Base-by-base conservation (phyloP, 2,113 vertebrate species). In the Climacteris rufus region DNA sequence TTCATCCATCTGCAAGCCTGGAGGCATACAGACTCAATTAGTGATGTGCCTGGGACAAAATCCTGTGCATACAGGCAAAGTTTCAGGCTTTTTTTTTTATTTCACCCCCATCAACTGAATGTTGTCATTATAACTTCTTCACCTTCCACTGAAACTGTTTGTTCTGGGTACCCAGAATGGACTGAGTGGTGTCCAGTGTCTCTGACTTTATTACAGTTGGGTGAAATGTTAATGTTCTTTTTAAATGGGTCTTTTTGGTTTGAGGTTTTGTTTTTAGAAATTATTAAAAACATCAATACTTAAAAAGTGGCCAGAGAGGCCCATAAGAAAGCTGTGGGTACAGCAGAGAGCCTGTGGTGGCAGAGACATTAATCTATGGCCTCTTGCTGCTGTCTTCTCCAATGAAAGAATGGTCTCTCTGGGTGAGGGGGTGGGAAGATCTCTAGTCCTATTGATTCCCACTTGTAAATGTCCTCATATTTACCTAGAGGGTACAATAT, bases 391-490 rank as follows among this genome's bases (percentile, higher is more conserved):
- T 81, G 50, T 83, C 66, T 72, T n/a, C 77, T 90, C 33, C 68
- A 77, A 5, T 2, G 15, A 52, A 84, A 94, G 87, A 70, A 95
- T 75, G 19, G 56, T 53, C 7, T 90, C 39, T 85, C 28, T 5
- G 60, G 59, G 49, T 94, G 53, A 87, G 82, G 69, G 40, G 74
- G 50, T 88, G 95, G 82, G 90, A 81, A 96, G 91, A 80, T 75
- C 30, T 85, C 71, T 90, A 22, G 53, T 87, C 79, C 63, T 91
- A 94, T 63, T 77, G 93, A 87, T 95, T 96, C 79, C 56, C 84
- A 70, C 93, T 97, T 96, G 94, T 91, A 91, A 85, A 94, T 96
- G 96, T 92, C 91, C 94, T 87, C 76, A 70, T 96, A 83, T 96
- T 94, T 94, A 90, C 92, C 96, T 94, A 94, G 60, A 54, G 84